phyloP scores from a whole-genome alignment of 2,113 vertebrate species.

The Triplophysa dalaica region DNA sequence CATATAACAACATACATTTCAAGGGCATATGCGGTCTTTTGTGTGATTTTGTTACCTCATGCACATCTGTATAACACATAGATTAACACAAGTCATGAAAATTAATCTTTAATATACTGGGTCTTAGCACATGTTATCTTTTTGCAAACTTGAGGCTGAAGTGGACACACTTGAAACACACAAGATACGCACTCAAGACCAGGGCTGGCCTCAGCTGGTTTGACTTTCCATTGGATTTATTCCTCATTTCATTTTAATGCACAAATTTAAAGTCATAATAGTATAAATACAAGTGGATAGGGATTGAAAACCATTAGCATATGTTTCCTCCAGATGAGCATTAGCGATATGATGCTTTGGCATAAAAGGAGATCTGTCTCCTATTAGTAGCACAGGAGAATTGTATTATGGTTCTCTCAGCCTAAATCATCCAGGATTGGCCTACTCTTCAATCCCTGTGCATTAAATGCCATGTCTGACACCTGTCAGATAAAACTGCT shows the following conservation, averaged over 20 bases:
- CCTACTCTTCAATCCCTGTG: conserved; percentile 38
- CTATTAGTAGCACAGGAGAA: conserved; percentile 53
- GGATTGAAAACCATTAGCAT: conserved; percentile 59
- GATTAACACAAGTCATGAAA: no score
- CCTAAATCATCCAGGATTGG: conserved; percentile 44
- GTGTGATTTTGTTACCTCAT: no score
- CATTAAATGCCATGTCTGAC: conserved; percentile 44
- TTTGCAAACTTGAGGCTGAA: neutral
- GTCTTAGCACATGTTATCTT: neutral
- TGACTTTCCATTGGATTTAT: conserved; percentile 50
- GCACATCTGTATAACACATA: no score
- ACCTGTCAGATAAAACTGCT: conserved; percentile 50
- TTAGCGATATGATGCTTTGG: conserved; percentile 48
- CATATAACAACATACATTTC: no score
- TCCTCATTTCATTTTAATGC: conserved; percentile 51
- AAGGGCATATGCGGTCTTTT: no score
- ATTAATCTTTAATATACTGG: neutral
- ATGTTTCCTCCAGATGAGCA: conserved; percentile 49
- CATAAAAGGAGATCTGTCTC: conserved; percentile 54
- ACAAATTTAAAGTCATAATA: conserved; percentile 59
- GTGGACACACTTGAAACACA: neutral
- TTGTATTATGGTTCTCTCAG: conserved; percentile 42
- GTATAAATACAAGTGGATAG: conserved; percentile 51
- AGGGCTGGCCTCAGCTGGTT: conserved; percentile 46
- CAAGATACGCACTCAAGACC: conserved; percentile 11